Evolutionary conservation across 2,113 vertebrate genomes (phyloP).

Genomic region (Micronycteris hirsuta): DNA sequence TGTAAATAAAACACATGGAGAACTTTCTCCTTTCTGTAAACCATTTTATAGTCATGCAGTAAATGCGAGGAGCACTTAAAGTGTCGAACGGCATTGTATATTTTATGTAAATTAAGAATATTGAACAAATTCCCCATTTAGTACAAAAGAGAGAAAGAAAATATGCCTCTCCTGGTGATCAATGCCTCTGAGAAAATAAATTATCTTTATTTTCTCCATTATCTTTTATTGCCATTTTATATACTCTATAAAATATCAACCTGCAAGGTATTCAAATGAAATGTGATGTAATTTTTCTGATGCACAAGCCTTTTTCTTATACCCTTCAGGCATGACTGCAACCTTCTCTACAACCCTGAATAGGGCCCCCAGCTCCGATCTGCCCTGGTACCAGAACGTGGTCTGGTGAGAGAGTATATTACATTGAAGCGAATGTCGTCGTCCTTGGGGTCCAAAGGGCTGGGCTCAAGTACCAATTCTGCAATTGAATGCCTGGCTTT

Average conservation of each 20-base stretch:
- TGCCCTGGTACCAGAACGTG: background rate
- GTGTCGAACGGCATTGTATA: conserved; percentile 52
- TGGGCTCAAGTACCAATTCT: background rate
- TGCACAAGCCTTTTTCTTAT: conserved; percentile 35
- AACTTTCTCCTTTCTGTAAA: conserved; percentile 72
- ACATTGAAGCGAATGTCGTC: background rate
- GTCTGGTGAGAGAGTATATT: background rate
- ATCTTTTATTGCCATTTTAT: conserved; percentile 73
- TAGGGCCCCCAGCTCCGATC: background rate
- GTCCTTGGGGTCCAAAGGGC: background rate
- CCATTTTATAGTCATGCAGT: conserved; percentile 59
- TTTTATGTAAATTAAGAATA: conserved; percentile 68
- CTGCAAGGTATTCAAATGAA: conserved; percentile 65
- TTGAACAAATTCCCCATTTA: conserved; percentile 57
- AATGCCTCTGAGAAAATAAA: conserved; percentile 70
- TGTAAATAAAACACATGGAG: conserved; percentile 69
- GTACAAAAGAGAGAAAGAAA: conserved; percentile 55
- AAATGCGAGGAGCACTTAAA: conserved; percentile 68
- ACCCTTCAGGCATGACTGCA: conserved; percentile 19
- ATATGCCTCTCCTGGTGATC: conserved; percentile 62
- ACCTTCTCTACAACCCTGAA: conserved; percentile 8
- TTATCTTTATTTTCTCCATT: conserved; percentile 76
- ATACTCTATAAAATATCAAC: conserved; percentile 70
- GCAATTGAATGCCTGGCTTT: background rate
- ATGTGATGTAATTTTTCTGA: conserved; percentile 64